Base-by-base conservation (phyloP, 2,113 vertebrate genomes). In the Butorides virescens region DNA sequence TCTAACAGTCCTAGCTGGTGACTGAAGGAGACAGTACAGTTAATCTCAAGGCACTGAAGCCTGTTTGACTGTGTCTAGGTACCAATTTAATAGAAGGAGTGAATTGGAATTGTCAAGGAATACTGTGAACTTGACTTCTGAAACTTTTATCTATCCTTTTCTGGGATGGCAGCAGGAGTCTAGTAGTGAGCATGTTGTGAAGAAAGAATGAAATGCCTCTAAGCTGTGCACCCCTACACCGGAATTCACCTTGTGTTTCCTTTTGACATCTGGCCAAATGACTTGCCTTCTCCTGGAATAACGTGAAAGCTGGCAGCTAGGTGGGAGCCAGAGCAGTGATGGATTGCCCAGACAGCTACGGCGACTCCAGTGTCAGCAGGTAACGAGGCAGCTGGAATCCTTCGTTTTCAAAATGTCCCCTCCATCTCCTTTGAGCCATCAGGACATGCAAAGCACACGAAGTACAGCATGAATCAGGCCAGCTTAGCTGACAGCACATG, bases 331-430 rank as follows among this genome's bases (percentile, higher is more conserved):
- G 63, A 44, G 56, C 0, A 1, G 2, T 65, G 92, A 95, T 75
- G 88, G 86, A 86, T 91, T 22, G 68, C 34, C 76, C 65, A 39
- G 62, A 86, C 78, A 88, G 90, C 79, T 29, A 4, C 68, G 47
- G 80, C 1, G 4, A 36, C 53, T 86, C 72, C 7, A 1, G 15
- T n/a, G 52, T 42, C 91, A 83, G 94, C 1, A 0, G 53, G 71
- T 47, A n/a, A 71, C 3, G 1, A 81, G 71, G 83, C 92, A 87
- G 71, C 70, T 61, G 76, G 79, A 77, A 91, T 36, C 61, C 83
- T 59, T 63, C 1, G 0, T 49, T 59, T 75, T 67, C 92, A 80
- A 53, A 78, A 67, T 3, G 70, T 78, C 68, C n/a, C 50, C 58
- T 82, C 56, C 46, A 30, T 50, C 77, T 72, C 91, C 77, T 88